Evolutionary conservation across 1,140 invertebrate genomes (phyloP).

Genomic region (Hyposmocoma kahamanoa): DNA sequence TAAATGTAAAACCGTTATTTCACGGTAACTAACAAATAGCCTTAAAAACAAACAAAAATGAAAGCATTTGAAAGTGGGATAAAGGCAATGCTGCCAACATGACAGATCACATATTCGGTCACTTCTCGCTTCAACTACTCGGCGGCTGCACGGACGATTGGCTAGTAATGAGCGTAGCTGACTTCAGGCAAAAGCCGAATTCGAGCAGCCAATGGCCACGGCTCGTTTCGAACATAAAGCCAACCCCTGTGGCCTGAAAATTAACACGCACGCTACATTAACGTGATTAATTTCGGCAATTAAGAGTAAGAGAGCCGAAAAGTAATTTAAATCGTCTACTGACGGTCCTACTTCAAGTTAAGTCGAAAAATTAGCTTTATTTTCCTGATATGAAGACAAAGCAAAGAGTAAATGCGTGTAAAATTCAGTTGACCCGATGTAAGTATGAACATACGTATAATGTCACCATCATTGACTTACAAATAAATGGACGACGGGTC

Average conservation of each 20-base stretch:
- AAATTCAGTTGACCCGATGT: too few relatives aligned
- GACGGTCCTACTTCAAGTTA: too few relatives aligned
- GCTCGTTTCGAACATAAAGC: constrained; percentile 37
- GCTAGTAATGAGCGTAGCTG: constrained; percentile 41
- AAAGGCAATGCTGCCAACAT: constrained; percentile 25
- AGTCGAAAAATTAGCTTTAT: too few relatives aligned
- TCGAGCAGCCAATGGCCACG: constrained; percentile 5
- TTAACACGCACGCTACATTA: constrained; percentile 60
- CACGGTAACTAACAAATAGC: too few relatives aligned
- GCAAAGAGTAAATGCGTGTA: too few relatives aligned
- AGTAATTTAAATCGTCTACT: too few relatives aligned
- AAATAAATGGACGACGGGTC: too few relatives aligned
- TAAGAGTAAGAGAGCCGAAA: constrained; percentile 31
- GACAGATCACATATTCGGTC: constrained; percentile 44
- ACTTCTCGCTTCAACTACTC: constrained; percentile 12
- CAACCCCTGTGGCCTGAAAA: constrained; percentile 55
- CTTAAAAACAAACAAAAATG: too few relatives aligned
- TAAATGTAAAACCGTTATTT: too few relatives aligned
- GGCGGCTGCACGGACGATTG: constrained; percentile 24
- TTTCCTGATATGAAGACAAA: too few relatives aligned
- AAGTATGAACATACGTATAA: too few relatives aligned
- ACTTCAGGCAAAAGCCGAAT: neutral
- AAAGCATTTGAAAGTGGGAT: constrained; percentile 27
- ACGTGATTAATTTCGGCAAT: constrained; percentile 61
- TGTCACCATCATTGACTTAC: too few relatives aligned